Conservation (phyloP, 2,113 vertebrate genomes). For the Falcunculus frontatus region DNA sequence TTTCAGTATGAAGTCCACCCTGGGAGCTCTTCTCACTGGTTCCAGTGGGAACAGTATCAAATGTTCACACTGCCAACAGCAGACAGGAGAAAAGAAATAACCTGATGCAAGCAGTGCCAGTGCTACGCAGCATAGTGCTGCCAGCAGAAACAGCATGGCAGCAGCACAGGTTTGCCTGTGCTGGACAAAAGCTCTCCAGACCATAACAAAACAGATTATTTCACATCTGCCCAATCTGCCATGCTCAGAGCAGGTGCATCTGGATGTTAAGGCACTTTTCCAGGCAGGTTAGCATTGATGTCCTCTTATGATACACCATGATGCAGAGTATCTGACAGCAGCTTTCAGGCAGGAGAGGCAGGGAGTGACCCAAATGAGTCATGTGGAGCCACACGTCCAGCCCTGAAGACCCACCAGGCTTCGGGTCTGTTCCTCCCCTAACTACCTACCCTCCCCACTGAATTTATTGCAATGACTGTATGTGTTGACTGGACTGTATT, state of each 20-base stretch:
- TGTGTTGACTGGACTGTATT: not conserved
- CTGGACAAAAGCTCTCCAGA: not conserved
- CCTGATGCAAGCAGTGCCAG: accelerated
- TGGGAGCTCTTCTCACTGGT: not conserved
- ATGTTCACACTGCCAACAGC: not conserved
- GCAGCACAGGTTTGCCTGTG: not conserved
- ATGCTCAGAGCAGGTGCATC: not conserved
- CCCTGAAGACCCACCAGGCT: not conserved
- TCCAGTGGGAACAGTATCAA: not conserved
- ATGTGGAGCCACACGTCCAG: not conserved
- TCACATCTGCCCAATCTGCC: not conserved
- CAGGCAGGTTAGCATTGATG: not conserved
- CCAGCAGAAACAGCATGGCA: not conserved
- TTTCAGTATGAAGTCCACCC: not conserved
- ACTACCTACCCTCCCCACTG: not conserved
- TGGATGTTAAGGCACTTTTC: not conserved
- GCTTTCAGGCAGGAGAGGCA: not conserved
- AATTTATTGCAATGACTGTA: not conserved
- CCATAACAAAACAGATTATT: not conserved
- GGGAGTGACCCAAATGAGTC: not conserved
- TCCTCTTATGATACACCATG: accelerated
- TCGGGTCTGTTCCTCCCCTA: not conserved
- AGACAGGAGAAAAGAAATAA: not conserved
- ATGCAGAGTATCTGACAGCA: not conserved
- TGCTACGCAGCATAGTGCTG: not conserved